Conservation (phyloP, 2,888 invertebrate genomes). For the Autographa gamma region DNA sequence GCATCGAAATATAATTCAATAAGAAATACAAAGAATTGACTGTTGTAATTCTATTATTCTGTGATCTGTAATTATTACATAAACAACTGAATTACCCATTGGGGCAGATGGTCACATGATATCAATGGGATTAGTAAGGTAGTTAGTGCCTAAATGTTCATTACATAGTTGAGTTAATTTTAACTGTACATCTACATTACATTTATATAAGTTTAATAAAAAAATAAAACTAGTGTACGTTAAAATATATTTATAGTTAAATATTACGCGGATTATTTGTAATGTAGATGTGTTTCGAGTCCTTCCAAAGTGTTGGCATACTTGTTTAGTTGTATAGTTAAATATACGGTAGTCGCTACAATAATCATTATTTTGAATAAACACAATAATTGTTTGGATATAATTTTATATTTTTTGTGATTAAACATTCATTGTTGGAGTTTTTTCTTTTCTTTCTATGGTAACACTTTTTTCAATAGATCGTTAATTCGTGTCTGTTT, state of each 20-base stretch:
- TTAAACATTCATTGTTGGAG: constrained; percentile 49
- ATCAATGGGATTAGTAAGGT: constrained; percentile 44
- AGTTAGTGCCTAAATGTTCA: constrained; percentile 57
- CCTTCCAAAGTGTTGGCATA: constrained; percentile 57
- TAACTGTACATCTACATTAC: constrained; percentile 47
- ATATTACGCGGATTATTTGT: constrained; percentile 41
- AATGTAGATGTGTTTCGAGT: constrained; percentile 54
- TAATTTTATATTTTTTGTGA: constrained; percentile 48
- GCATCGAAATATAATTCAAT: background rate
- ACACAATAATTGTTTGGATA: constrained; percentile 44
- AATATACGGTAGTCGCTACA: constrained; percentile 45
- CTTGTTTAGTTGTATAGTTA: constrained; percentile 53
- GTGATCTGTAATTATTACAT: constrained; percentile 21
- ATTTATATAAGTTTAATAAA: constrained; percentile 20
- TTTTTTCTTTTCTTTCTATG: constrained; percentile 42
- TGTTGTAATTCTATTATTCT: constrained; percentile 2
- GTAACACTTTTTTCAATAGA: constrained; percentile 31
- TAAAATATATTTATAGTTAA: constrained; percentile 34
- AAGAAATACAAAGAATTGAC: constrained; percentile 3
- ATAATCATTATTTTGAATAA: constrained; percentile 47
- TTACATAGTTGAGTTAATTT: constrained; percentile 42
- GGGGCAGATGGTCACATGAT: constrained; percentile 30
- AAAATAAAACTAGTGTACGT: constrained; percentile 12
- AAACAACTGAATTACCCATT: constrained; percentile 55
- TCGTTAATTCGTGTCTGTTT: background rate